phyloP scores from a whole-genome alignment of 2,797 vertebrate genomes.

The Gymnocypris eckloni region DNA sequence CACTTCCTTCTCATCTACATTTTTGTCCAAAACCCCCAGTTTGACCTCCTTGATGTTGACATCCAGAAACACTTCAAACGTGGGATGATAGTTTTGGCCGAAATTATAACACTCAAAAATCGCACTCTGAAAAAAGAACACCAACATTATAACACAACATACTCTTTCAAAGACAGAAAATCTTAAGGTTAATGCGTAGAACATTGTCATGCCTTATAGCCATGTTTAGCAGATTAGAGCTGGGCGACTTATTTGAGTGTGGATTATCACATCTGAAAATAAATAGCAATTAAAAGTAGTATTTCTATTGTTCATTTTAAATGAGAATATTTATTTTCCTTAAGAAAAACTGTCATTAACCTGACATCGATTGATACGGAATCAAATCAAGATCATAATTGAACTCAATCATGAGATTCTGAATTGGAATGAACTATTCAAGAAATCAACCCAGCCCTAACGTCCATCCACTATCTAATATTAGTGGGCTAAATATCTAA shows the following conservation, averaged over 20 bases:
- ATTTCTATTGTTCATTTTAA: neutral
- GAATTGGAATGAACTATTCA: neutral
- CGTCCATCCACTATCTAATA: neutral
- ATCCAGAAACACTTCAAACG: conserved; percentile 37
- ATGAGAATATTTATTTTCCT: neutral
- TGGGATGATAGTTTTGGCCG: conserved; percentile 46
- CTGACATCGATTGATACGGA: neutral
- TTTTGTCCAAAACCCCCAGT: conserved; percentile 15
- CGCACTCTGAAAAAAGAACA: neutral
- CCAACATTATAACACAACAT: neutral
- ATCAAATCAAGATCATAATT: neutral
- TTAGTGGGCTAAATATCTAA: neutral
- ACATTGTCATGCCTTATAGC: neutral
- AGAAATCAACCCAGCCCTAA: neutral
- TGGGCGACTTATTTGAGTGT: neutral
- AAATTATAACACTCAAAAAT: conserved; percentile 9
- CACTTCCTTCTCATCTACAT: neutral
- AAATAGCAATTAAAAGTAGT: neutral
- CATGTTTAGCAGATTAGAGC: neutral
- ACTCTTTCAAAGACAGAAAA: neutral
- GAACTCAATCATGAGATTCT: neutral
- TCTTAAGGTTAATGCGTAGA: neutral
- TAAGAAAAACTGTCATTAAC: neutral
- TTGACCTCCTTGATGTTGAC: neutral
- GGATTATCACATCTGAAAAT: neutral